Evolutionary conservation across 2,113 vertebrate species (phyloP).

Genomic region (Myotis yumanensis): DNA sequence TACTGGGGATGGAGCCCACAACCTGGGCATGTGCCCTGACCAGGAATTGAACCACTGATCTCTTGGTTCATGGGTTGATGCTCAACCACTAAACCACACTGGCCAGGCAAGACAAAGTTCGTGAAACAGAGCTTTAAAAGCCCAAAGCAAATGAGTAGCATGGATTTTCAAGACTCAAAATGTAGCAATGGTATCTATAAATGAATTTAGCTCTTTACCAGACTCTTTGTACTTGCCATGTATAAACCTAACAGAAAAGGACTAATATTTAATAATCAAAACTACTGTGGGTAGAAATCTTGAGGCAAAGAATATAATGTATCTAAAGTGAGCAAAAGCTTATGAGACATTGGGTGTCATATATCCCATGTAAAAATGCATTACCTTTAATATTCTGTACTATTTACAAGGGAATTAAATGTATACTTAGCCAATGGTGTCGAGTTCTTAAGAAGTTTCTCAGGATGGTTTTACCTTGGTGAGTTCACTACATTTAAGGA

Average conservation of each 20-base stretch:
- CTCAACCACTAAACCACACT: too few species aligned
- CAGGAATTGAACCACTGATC: too few species aligned
- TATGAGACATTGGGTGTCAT: not conserved
- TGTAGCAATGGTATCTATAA: not conserved
- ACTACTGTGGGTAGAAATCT: not conserved
- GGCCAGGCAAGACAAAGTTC: not conserved
- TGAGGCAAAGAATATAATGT: not conserved
- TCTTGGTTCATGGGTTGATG: too few species aligned
- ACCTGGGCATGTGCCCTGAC: too few species aligned
- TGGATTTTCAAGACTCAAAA: not conserved
- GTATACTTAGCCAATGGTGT: not conserved
- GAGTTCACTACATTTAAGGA: not conserved
- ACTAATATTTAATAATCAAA: not conserved
- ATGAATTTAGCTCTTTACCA: not conserved
- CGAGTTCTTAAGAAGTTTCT: not conserved
- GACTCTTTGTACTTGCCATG: not conserved
- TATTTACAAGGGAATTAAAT: not conserved
- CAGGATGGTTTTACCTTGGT: not conserved
- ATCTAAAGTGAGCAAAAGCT: not conserved
- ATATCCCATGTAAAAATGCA: not conserved
- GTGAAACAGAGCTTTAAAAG: constrained; percentile 22
- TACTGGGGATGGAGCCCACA: too few species aligned
- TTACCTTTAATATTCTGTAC: not conserved
- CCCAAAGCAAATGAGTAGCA: not conserved
- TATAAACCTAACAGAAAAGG: not conserved